phyloP scores from a whole-genome alignment of 2,113 vertebrate genomes.

The Parotia lawesii region DNA sequence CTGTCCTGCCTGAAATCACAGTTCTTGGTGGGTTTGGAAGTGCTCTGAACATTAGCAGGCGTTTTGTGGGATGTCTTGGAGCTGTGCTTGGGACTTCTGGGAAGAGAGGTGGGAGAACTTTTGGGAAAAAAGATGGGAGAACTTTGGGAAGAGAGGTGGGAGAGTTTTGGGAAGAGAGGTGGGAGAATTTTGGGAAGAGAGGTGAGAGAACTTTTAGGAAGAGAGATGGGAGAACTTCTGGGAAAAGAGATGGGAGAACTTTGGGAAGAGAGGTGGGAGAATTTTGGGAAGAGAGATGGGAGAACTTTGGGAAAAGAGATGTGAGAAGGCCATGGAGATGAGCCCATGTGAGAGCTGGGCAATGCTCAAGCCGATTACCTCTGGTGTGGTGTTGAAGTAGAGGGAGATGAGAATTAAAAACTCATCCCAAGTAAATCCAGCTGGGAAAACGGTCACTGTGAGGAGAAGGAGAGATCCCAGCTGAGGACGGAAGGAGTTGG shows the following conservation, averaged over 20 bases:
- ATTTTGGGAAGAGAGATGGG: neutral
- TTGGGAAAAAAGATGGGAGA: neutral
- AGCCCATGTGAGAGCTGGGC: accelerated
- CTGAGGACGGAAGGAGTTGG: accelerated
- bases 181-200: neutral
- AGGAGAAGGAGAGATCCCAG: neutral
- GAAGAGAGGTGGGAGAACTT: neutral
- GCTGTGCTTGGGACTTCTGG: too few relatives aligned
- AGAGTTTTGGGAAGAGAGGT: too few relatives aligned
- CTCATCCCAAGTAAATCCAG: neutral
- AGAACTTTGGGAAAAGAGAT: neutral
- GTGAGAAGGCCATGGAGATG: neutral
- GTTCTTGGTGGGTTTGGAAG: accelerated
- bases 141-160: too few relatives aligned
- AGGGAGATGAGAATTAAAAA: neutral
- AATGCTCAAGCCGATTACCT: accelerated
- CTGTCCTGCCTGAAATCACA: neutral
- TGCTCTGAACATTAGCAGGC: accelerated
- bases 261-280: neutral
- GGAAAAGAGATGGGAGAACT: neutral
- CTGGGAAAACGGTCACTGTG: accelerated
- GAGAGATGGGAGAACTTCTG: too few relatives aligned
- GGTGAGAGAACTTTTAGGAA: too few relatives aligned
- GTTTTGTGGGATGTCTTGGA: neutral
- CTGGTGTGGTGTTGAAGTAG: accelerated